Evolutionary conservation across 2,888 invertebrate species (phyloP), one percentile per base, ranked within the genome.

Genomic region (Cosmorhoe ocellata): DNA sequence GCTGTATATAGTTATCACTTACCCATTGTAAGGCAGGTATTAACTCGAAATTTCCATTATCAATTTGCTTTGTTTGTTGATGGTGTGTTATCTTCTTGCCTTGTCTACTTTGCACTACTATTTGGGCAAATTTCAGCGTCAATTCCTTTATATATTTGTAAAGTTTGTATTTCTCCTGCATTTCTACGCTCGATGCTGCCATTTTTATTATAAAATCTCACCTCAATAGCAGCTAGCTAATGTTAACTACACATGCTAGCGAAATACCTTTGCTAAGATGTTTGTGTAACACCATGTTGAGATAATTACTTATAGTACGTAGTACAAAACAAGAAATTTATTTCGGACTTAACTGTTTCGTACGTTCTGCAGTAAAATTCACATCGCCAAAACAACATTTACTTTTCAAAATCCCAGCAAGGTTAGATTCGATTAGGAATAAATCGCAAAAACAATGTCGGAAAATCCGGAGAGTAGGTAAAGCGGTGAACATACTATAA

Each of bases 101-200:
- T 53, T 97, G 92, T 65, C 98, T 92, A 46, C 97, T 97, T 84
- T 98, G 97, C 12, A 98, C 96, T 44, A 98, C 96, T 40, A 98
- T 95, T 86, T 98, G 98, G 26, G 96, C 95, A 44, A 96, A 93
- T 89, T 98, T 98, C 51, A 96, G 87, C 9, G 96, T 95, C 63
- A 98, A 91, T 81, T 96, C 96, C 86, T 96, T 97, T 0, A 95
- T 95, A 79, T 97, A 98, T 82, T 96, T 97, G 71, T 97, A 97
- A 78, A 98, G 89, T 74, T 97, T 97, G 70, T 94, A 94, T 74
- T 93, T 93, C 62, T 95, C 94, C 70, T 93, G 79, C 31, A 75
- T 59, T 38, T 85, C 84, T 32, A 67, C 52, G 63, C 67, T 75
- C 27, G 73, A 58, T 48, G 77, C 71, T 67, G 81, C 79, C 84